Base-by-base conservation (phyloP, 2,113 vertebrate species). In the Papio anubis region DNA sequence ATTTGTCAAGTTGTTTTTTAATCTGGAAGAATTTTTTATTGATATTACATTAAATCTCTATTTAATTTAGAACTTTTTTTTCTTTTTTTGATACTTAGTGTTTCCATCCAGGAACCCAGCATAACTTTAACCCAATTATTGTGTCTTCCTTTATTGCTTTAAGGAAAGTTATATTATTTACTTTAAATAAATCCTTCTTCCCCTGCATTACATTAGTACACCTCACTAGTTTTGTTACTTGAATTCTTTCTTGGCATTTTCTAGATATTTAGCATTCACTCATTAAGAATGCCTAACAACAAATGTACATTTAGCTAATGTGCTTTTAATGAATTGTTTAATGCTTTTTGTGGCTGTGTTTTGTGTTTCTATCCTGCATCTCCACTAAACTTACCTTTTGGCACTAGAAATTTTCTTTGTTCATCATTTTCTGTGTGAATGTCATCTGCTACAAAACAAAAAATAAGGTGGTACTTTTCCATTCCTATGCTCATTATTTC, bases 341-440 rank as follows among this genome's bases (percentile, higher is more conserved):
- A 35, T 78, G 68, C 40, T 45, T 95, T 84, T 55, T 82, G 75
- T 84, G 50, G 3, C 68, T 75, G 14, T 78, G n/a, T 87, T 90
- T 76, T 73, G 23, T 90, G 81, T 40, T 76, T 94, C 88, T 81
- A 78, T 78, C 35, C 27, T 95, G 35, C 12, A 90, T 35, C 27
- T 80, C 52, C 43, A 70, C 11, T 80, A 70, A 83, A 72, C 16
- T 72, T 81, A 21, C 64, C 87, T 88, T 89, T 59, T 61, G 94
- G 48, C 35, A 0, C 48, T 80, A 83, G 27, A 45, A 80, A 12
- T 91, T 90, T 18, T 96, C 87, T 93, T 76, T 55, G 50, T 52
- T 81, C 40, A 76, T 94, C 45, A 90, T 95, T 93, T 89, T 96
- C 81, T 94, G 59, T 61, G 48, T 89, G 20, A 66, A 83, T 68